Evolutionary conservation across 2,888 invertebrate species (phyloP), one percentile per base, ranked within the genome.

Genomic region (Parthenolecanium corni): DNA sequence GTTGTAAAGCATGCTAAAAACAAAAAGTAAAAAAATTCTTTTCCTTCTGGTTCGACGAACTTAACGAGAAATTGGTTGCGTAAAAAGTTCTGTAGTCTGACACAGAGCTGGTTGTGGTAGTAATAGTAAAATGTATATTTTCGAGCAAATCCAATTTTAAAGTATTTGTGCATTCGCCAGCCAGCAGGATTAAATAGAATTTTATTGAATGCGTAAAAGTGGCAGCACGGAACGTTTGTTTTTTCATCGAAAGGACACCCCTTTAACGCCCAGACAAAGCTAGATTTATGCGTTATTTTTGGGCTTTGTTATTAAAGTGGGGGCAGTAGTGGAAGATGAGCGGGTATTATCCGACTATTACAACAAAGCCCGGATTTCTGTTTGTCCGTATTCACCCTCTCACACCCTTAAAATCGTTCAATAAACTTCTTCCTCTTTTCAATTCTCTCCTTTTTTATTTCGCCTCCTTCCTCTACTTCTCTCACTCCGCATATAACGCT

Each of bases 221-320:
- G 58, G 58, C 58, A 49, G 47, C 47, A 58, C 58, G 58, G 31
- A 31, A 31, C 31, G 31, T 31, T 58, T 58, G 46, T 46, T 58
- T 58, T 58, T 58, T 47, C 58, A 49, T 46, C 20, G 49, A 44
- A n/a, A 31, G 47, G 36, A 24, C 44, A 25, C 49, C 57, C 46
- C 47, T 58, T 58, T 47, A 58, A 47, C 47, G 25, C 58, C 25
- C 58, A 58, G 58, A 58, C 58, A 58, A 58, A 58, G 58, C 58
- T 47, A 58, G 58, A 58, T 58, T 58, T 58, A 58, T 58, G 47
- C 58, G 58, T 47, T 58, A 58, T 58, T 49, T 58, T 58, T 49
- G 23, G 58, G 58, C 49, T 46, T 58, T 58, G 58, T 58, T 58
- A 58, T 58, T 58, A 58, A 58, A 58, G 58, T 31, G 58, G 58